phyloP scores from a whole-genome alignment of 2,888 invertebrate species.

The Eueremaeus valkanovi region DNA sequence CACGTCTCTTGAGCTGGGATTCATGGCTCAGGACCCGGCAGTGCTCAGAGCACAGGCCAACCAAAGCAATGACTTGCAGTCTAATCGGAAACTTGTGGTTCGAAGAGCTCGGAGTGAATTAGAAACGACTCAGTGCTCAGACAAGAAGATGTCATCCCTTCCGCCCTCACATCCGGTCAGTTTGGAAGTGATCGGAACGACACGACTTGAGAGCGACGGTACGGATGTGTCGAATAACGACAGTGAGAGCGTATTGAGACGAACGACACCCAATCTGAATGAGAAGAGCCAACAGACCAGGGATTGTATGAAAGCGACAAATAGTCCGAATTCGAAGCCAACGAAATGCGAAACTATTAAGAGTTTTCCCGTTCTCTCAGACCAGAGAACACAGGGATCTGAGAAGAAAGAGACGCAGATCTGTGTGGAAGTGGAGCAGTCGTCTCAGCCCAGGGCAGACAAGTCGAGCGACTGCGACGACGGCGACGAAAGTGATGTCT shows the following conservation, averaged over 20 bases:
- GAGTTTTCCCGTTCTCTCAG: background rate
- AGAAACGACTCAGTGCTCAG: conserved; percentile 48
- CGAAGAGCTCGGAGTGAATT: conserved; percentile 51
- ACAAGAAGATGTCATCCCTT: conserved; percentile 42
- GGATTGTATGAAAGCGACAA: background rate
- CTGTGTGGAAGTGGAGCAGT: background rate
- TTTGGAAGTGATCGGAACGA: conserved; percentile 46
- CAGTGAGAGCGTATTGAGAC: background rate
- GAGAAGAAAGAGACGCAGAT: background rate
- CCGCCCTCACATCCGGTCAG: conserved; percentile 49
- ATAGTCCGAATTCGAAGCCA: background rate
- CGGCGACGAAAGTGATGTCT: conserved; percentile 39
- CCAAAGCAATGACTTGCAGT: conserved; percentile 19
- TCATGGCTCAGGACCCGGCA: conserved; percentile 50
- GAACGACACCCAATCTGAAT: conserved; percentile 18
- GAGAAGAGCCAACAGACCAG: background rate
- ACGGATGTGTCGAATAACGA: conserved; percentile 15
- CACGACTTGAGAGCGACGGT: background rate
- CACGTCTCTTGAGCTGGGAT: conserved; percentile 60
- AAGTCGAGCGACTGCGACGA: conserved; percentile 29
- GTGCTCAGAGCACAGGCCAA: conserved; percentile 45
- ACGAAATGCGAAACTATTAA: background rate
- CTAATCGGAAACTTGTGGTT: conserved; percentile 45
- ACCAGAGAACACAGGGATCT: background rate
- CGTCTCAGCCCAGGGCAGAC: background rate